Percentiles rank a stretch among this genome's conserved stretches.
Conservation (phyloP, 2,888 invertebrate species). For the Cerceris ruficornis region DNA sequence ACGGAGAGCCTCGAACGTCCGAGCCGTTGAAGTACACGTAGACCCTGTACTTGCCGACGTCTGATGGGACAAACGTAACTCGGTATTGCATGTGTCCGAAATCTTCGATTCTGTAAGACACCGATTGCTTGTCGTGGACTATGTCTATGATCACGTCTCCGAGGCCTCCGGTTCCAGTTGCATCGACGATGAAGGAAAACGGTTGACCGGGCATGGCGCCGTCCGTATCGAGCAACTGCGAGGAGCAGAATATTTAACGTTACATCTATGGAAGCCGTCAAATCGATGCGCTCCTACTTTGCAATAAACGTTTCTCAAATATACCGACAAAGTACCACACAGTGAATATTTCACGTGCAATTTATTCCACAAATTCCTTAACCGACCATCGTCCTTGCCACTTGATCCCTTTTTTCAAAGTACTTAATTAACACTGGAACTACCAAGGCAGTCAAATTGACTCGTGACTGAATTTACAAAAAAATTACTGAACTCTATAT, state of each 20-base stretch:
- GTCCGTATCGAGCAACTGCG: constrained; percentile 87
- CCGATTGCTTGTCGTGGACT: constrained; percentile 93
- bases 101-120: constrained; percentile 91
- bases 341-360: too few species aligned
- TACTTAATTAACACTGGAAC: too few species aligned
- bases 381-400: too few species aligned
- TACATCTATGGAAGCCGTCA: too few species aligned
- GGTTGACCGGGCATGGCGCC: constrained; percentile 93
- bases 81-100: constrained; percentile 89
- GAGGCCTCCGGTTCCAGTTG: constrained; percentile 90
- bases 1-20: constrained; percentile 92
- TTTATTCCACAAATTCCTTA: too few species aligned
- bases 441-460: too few species aligned
- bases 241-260: constrained; percentile 3
- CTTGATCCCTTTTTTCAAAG: too few species aligned
- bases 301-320: too few species aligned
- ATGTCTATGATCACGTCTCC: constrained; percentile 95
- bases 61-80: constrained; percentile 90
- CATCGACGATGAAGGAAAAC: constrained; percentile 91
- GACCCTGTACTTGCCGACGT: constrained; percentile 90
- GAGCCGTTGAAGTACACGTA: constrained; percentile 97
- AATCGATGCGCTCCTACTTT: too few species aligned
- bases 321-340: too few species aligned
- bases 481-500: too few species aligned
- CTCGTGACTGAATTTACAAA: too few species aligned